A percentile compares a stretch with the other conserved stretches of the same genome.
These are phyloP conservation scores for Himalopsyche kuldschensis DNA, from an alignment of 2,888 invertebrate genomes.

Conservation along the genomic window DNA sequence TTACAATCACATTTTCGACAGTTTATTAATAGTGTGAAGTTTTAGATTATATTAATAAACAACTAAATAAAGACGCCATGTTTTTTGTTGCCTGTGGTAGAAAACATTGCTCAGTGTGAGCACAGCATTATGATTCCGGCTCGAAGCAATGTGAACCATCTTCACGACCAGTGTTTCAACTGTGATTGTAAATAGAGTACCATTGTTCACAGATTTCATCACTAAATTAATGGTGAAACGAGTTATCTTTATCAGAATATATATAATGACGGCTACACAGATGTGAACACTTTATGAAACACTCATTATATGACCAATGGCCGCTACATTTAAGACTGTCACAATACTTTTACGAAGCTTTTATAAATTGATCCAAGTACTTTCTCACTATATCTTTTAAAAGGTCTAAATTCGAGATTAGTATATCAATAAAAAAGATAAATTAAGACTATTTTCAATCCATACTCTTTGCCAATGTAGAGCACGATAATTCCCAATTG, in stretches of 20 bases:
- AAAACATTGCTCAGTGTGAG: neutral
- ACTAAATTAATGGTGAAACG: neutral
- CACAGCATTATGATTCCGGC: neutral
- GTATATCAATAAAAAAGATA: no score
- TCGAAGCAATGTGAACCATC: neutral
- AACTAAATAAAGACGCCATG: neutral
- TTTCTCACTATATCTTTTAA: neutral
- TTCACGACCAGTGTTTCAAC: neutral
- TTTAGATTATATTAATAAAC: no score
- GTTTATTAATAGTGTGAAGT: no score
- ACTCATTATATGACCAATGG: neutral
- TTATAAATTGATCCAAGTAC: neutral
- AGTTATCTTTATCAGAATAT: neutral
- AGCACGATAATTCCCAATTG: no score
- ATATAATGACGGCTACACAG: neutral
- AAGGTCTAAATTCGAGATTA: no score
- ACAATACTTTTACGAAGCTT: neutral
- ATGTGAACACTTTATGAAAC: neutral
- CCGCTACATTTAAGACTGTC: neutral
- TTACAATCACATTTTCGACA: no score
- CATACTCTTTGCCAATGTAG: no score
- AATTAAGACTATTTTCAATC: no score
- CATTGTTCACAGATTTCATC: conserved; percentile 1
- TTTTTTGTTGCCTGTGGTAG: neutral
- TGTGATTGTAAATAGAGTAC: neutral